A percentile compares a stretch with the other conserved stretches of the same genome.
phyloP scores from a whole-genome alignment of 2,113 vertebrate genomes.

The Sander vitreus region DNA sequence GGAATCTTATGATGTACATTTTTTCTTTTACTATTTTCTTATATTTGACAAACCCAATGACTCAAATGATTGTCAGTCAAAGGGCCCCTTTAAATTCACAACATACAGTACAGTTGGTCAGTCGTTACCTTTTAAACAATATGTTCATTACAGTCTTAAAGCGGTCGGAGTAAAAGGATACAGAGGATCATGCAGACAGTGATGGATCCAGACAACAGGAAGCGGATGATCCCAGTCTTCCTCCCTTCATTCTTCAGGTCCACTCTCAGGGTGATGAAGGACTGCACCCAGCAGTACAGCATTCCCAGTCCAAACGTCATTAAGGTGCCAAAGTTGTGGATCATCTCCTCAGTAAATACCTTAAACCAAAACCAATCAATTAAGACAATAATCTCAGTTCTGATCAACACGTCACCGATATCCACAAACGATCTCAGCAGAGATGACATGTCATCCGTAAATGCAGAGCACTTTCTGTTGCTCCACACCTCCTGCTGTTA shows the following conservation, averaged over 20 bases:
- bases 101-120: too few relatives aligned
- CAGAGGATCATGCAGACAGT: constrained; percentile 89
- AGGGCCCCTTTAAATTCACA: too few relatives aligned
- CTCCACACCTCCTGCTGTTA: too few relatives aligned
- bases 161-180: constrained; percentile 87
- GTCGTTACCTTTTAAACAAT: not conserved
- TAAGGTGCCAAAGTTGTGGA: constrained; percentile 88
- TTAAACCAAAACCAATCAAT: constrained; percentile 55
- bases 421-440: too few relatives aligned
- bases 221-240: constrained; percentile 84
- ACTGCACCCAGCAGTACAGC: constrained; percentile 92
- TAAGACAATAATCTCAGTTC: too few relatives aligned
- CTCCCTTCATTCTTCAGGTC: constrained; percentile 90
- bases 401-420: too few relatives aligned
- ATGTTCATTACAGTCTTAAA: not conserved
- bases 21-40: too few relatives aligned
- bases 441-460: too few relatives aligned
- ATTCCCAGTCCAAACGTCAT: constrained; percentile 92
- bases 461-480: too few relatives aligned
- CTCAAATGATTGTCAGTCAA: not conserved
- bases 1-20: too few relatives aligned
- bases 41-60: not conserved
- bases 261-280: constrained; percentile 89
- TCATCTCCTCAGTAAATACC: constrained; percentile 84
- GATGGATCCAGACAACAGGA: constrained; percentile 87